Evolutionary conservation across 2,113 vertebrate species (phyloP), one percentile per base, ranked within the genome.

Genomic region (Eurystomus gularis): DNA sequence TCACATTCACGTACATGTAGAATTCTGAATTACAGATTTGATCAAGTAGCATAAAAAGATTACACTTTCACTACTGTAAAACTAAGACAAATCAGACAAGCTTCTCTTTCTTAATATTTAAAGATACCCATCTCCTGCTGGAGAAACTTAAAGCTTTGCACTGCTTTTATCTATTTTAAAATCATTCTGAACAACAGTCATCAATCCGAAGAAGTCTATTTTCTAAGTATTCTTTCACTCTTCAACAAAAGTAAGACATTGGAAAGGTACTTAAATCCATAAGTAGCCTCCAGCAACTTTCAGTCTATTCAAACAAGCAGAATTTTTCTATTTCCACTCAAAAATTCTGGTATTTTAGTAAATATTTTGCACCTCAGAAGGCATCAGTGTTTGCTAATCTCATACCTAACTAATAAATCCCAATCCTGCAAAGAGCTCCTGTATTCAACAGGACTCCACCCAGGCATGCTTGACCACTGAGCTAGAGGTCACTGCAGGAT

Each of bases 71-170:
- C 37, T 79, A 84, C 81, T 80, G 39, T 72, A 92, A 92, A 91
- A 75, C 88, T 81, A 72, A 92, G 88, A 93, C 82, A 94, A 93
- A 84, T 65, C 73, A 92, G 91, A 83, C 55, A 94, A 83, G 40
- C 24, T 94, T 86, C 72, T 72, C 55, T 82, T 94, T 82, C 93
- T 95, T 95, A 92, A 76, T 94, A 92, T 95, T 95, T 95, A 89
- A 93, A 95, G 85, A 93, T 69, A 87, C 9, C 44, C 42, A n/a
- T 81, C 73, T 93, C 88, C 80, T 90, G 40, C 42, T 78, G 72
- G 64, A 91, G 69, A 96, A 95, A 52, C 93, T 93, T 93, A 92
- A 92, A 95, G 71, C 66, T 91, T 85, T 93, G 68, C 66, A 68
- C 29, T 88, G 58, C 42, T 96, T 97, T 96, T 94, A 93, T 93